These are phyloP conservation scores for Lerista edwardsae DNA, from an alignment of 2,797 vertebrate genomes.

Conservation along the genomic window DNA sequence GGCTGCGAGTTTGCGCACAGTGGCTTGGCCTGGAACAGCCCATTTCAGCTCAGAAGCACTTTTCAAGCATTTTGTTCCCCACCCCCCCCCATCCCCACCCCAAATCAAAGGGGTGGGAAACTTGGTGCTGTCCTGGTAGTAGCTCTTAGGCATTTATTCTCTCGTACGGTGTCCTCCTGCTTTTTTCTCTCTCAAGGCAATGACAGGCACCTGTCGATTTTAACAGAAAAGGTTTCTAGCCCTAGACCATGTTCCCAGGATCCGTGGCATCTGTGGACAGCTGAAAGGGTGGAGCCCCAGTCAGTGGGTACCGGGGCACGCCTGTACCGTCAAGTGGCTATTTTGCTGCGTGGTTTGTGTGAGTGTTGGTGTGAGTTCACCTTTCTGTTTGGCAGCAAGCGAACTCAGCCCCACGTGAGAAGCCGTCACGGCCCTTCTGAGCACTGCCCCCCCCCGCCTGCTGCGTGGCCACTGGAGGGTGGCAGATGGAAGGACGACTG, in stretches of 20 bases:
- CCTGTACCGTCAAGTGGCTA: background rate
- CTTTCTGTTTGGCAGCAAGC: background rate
- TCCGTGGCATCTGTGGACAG: no score
- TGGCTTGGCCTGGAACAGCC: background rate
- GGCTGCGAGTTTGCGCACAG: constrained; percentile 42
- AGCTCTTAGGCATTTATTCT: constrained; percentile 14
- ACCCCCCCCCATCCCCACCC: no score
- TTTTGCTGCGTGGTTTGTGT: background rate
- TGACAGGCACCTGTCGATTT: constrained; percentile 9
- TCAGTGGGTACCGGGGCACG: no score
- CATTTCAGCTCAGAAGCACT: constrained; percentile 32
- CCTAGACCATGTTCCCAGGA: background rate
- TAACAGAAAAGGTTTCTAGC: background rate
- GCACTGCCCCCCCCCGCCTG: background rate
- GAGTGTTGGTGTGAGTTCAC: background rate
- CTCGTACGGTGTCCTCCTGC: constrained; percentile 1
- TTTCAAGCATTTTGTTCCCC: constrained; percentile 5
- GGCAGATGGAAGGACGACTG: background rate
- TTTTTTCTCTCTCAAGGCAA: constrained; percentile 10
- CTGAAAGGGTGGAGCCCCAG: no score
- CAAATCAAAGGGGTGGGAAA: no score
- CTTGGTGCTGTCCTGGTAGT: constrained; percentile 28
- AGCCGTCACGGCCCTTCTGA: no score
- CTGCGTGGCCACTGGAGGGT: background rate
- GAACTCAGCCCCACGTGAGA: background rate